A percentile compares a stretch with the other conserved stretches of the same genome.
Conservation (phyloP, 1,140 invertebrate species). For the Brachionus paranguensis region DNA sequence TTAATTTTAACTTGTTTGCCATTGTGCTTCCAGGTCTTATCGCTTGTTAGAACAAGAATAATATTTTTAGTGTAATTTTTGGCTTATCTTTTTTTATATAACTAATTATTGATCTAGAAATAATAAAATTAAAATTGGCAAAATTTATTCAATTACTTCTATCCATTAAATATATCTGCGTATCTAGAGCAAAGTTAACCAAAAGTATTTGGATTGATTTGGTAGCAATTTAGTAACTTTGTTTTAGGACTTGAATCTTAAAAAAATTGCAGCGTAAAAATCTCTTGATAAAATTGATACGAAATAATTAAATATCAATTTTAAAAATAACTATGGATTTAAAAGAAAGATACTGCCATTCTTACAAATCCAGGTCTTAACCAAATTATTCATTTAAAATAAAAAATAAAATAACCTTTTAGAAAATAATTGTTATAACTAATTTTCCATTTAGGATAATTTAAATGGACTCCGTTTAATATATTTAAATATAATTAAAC, state of each 20-base stretch:
- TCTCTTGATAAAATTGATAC: too few relatives aligned
- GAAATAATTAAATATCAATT: too few relatives aligned
- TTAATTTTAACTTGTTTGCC: background rate
- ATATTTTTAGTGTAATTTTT: background rate
- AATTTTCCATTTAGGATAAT: background rate
- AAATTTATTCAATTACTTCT: background rate
- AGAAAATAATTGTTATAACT: background rate
- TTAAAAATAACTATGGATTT: too few relatives aligned
- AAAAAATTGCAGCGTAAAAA: background rate
- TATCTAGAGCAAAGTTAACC: background rate
- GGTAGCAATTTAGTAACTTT: background rate
- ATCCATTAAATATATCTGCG: background rate
- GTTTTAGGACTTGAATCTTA: background rate
- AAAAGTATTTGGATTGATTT: background rate
- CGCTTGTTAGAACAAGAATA: background rate
- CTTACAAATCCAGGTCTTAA: too few relatives aligned
- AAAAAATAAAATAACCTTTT: too few relatives aligned
- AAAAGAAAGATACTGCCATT: too few relatives aligned
- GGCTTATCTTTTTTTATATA: background rate
- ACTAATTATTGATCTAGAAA: background rate
- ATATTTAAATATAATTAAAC: background rate
- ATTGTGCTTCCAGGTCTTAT: background rate
- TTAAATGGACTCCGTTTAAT: background rate
- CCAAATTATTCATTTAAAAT: too few relatives aligned
- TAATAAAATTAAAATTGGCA: background rate